Percentiles rank a stretch among this genome's conserved stretches.
Evolutionary conservation across 2,113 vertebrate species (phyloP).

Genomic region (Megalops atlanticus): DNA sequence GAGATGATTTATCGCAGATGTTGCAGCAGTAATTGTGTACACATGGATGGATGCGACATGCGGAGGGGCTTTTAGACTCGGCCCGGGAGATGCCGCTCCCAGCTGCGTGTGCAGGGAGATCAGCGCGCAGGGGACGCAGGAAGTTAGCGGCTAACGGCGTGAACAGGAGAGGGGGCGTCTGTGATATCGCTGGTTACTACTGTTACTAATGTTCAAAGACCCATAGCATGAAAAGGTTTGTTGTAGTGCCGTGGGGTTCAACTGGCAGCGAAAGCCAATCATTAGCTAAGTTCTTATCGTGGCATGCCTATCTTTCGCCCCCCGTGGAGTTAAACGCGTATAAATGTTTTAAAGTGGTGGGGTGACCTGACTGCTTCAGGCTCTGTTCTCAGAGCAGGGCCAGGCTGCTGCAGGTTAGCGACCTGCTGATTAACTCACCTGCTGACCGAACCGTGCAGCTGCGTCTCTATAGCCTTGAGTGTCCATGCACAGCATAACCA

Average conservation of each 20-base stretch:
- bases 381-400: not conserved
- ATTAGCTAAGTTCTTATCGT: conserved; percentile 38
- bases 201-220: not conserved
- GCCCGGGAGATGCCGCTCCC: conserved; percentile 20
- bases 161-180: not conserved
- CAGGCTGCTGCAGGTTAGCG: not conserved
- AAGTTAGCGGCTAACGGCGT: not conserved
- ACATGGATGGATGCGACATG: conserved; percentile 33
- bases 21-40: conserved; percentile 46
- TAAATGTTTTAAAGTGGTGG: conserved; percentile 1
- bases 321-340: conserved; percentile 14
- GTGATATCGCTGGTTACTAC: not conserved
- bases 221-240: not conserved
- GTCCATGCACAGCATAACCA: not conserved
- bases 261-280: conserved; percentile 27
- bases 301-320: conserved; percentile 19
- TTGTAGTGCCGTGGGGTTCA: not conserved
- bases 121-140: not conserved
- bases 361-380: not conserved
- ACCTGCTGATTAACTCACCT: conserved; percentile 8
- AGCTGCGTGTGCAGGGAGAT: not conserved
- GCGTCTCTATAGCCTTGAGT: too few relatives aligned
- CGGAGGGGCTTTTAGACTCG: conserved; percentile 39
- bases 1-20: conserved; percentile 35
- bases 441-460: too few relatives aligned